phyloP scores from a whole-genome alignment of 2,888 invertebrate genomes.

The Mythimna vitellina region DNA sequence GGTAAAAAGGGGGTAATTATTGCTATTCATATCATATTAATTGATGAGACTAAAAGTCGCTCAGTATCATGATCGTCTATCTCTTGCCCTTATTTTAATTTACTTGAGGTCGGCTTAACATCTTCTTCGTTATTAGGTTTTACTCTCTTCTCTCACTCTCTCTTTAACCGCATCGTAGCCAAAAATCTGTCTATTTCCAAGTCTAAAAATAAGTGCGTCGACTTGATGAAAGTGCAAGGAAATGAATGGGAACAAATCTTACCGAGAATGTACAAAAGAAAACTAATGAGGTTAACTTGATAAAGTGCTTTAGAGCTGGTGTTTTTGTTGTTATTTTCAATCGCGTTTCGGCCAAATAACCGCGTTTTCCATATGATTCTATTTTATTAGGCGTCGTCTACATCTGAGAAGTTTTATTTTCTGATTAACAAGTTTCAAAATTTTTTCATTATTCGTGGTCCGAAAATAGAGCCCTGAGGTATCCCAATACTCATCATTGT shows the following conservation, averaged over 20 bases:
- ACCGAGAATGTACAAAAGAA: conserved; percentile 29
- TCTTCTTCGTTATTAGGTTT: too few relatives aligned
- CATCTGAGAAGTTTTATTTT: neutral
- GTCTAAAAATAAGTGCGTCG: neutral
- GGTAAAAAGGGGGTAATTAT: too few relatives aligned
- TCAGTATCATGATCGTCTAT: neutral
- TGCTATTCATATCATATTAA: neutral
- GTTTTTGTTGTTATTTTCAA: conserved; percentile 48
- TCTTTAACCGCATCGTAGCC: too few relatives aligned
- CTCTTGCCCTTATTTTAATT: neutral
- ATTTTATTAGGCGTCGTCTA: conserved; percentile 23
- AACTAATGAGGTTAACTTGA: conserved; percentile 47
- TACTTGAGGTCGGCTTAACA: too few relatives aligned
- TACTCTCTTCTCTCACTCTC: too few relatives aligned
- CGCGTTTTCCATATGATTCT: conserved; percentile 32
- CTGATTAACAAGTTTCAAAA: too few relatives aligned
- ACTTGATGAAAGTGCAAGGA: neutral
- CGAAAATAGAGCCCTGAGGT: conserved; percentile 12
- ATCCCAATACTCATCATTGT: neutral
- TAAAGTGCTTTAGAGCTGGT: conserved; percentile 39
- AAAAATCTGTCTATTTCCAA: neutral
- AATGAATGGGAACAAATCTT: conserved; percentile 35
- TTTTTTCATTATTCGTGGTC: neutral
- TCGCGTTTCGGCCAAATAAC: conserved; percentile 49
- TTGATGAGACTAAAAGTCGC: neutral